phyloP scores from a whole-genome alignment of 2,113 vertebrate genomes.

The Asarcornis scutulata region DNA sequence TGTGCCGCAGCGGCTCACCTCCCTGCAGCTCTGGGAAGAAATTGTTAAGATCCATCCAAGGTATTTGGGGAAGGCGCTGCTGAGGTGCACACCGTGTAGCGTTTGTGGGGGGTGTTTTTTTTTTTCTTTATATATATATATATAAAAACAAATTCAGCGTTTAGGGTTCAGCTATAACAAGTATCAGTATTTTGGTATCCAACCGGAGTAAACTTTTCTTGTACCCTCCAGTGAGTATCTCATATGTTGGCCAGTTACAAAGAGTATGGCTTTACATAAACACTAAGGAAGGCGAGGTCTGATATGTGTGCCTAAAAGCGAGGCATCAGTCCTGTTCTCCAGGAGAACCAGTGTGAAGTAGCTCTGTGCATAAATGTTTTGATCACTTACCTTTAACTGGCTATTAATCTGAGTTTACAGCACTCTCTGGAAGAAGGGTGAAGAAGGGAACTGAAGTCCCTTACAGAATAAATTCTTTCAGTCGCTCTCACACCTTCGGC shows the following conservation, averaged over 20 bases:
- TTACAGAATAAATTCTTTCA: neutral
- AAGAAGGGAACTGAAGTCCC: neutral
- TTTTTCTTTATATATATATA: no score
- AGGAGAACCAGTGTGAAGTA: rapidly evolving
- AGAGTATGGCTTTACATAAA: neutral
- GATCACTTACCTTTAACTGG: neutral
- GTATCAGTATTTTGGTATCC: rapidly evolving
- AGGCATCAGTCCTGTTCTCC: rapidly evolving
- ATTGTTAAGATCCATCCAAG: conserved; percentile 85
- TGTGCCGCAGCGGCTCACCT: conserved; percentile 81
- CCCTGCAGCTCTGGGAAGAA: conserved; percentile 86
- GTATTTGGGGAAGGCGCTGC: conserved; percentile 54
- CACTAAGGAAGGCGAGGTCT: rapidly evolving
- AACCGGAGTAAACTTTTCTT: rapidly evolving
- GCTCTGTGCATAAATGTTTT: neutral
- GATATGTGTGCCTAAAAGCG: rapidly evolving
- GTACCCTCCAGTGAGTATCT: rapidly evolving
- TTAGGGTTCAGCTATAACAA: rapidly evolving
- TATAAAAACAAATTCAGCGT: rapidly evolving
- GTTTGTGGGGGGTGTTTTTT: neutral
- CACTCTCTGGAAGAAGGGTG: neutral
- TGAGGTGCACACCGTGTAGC: rapidly evolving
- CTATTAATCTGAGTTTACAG: neutral
- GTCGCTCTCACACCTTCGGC: rapidly evolving
- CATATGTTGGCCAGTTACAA: neutral